Evolutionary conservation across 1,140 invertebrate genomes (phyloP).

Genomic region (Pomacea maculata): DNA sequence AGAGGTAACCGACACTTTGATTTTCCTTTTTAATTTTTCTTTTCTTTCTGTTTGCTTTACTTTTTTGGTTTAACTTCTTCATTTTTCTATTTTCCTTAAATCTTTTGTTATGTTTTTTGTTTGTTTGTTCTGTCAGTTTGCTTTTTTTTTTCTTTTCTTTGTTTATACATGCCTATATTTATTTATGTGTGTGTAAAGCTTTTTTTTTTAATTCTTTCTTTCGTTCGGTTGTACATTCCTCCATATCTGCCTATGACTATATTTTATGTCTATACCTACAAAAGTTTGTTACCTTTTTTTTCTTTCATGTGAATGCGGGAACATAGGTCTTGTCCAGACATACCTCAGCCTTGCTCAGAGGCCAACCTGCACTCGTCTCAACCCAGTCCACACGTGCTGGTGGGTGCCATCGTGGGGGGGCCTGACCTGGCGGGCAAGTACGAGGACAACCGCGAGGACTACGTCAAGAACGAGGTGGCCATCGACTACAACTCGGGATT

Average conservation of each 20-base stretch:
- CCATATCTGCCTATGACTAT: no score
- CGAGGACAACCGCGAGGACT: conserved; percentile 52
- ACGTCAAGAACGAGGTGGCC: conserved; percentile 60
- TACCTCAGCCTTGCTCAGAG: conserved; percentile 18
- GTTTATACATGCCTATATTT: not conserved
- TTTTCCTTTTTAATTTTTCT: no score
- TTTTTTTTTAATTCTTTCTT: not conserved
- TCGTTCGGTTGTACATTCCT: not conserved
- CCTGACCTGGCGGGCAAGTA: conserved; percentile 56
- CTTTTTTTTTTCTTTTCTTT: not conserved
- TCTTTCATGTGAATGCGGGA: no score
- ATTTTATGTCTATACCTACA: not conserved
- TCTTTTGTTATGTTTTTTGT: no score
- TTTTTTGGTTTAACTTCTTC: no score
- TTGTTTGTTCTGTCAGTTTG: not conserved
- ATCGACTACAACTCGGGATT: conserved; percentile 64
- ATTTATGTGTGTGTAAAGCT: no score
- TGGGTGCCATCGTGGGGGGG: conserved; percentile 61
- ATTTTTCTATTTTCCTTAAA: no score
- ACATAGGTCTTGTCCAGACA: conserved; percentile 25
- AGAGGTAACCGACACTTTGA: no score
- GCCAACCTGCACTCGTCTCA: conserved; percentile 18
- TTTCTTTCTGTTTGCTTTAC: no score
- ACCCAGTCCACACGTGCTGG: conserved; percentile 47
- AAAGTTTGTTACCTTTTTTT: no score